These are phyloP conservation scores for Drosophila guanche DNA, from an alignment of 1,140 invertebrate species.

Conservation along the genomic window DNA sequence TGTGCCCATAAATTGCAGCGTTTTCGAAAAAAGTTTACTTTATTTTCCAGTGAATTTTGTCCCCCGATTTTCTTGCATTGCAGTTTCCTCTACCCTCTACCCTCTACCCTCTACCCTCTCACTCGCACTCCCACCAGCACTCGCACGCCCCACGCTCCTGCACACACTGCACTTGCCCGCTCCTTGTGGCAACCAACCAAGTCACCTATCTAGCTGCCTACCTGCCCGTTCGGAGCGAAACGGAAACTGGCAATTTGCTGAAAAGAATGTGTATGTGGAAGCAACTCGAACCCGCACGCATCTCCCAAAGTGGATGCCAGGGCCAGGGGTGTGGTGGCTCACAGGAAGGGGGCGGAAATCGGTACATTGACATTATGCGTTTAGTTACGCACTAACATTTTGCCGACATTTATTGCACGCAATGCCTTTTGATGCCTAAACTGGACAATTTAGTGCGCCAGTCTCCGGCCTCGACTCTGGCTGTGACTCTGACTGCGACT, in stretches of 20 bases:
- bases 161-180: not conserved
- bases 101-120: not conserved
- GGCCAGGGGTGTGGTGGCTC: not conserved
- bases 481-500: too few species aligned
- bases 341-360: conserved; percentile 14
- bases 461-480: too few species aligned
- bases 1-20: conserved; percentile 71
- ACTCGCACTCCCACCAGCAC: conserved; percentile 33
- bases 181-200: conserved; percentile 5
- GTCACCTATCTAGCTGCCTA: not conserved
- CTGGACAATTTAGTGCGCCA: conserved; percentile 62
- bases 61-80: conserved; percentile 15
- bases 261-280: conserved; percentile 38
- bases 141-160: conserved; percentile 25
- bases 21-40: conserved; percentile 58
- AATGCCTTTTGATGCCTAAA: conserved; percentile 70
- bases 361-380: conserved; percentile 77
- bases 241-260: conserved; percentile 80
- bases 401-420: conserved; percentile 65
- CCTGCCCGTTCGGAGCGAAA: conserved; percentile 33
- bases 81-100: conserved; percentile 40
- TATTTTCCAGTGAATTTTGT: conserved; percentile 72
- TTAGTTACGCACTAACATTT: conserved; percentile 79
- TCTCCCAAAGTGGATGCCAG: not conserved
- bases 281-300: conserved; percentile 20